Evolutionary conservation across 2,888 invertebrate genomes (phyloP).

Genomic region (Callinectes sapidus): DNA sequence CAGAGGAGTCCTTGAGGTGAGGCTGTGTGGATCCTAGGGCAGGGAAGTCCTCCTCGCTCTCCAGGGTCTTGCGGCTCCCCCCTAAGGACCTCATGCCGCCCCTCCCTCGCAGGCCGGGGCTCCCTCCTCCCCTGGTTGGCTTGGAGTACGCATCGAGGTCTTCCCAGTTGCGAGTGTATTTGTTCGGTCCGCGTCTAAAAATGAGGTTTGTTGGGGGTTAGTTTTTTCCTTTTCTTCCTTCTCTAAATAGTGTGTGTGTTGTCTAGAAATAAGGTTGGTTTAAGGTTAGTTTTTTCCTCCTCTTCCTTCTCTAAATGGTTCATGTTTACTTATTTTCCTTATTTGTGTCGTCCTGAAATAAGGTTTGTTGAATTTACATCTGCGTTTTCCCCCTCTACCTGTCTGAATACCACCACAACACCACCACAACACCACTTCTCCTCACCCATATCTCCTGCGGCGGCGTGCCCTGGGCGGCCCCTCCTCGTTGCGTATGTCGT

Average conservation of each 20-base stretch:
- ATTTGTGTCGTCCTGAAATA: too few relatives aligned
- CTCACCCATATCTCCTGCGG: conserved; percentile 89
- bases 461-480: conserved; percentile 89
- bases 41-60: conserved; percentile 73
- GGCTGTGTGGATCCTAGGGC: conserved; percentile 31
- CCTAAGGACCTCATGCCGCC: conserved; percentile 70
- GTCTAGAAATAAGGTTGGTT: too few relatives aligned
- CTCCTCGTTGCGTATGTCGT: conserved; percentile 95
- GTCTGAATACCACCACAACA: neutral
- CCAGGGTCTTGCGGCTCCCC: conserved; percentile 57
- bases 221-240: too few relatives aligned
- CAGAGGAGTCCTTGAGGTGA: neutral
- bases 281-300: too few relatives aligned
- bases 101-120: conserved; percentile 59
- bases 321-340: too few relatives aligned
- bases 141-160: conserved; percentile 92
- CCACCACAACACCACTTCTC: neutral
- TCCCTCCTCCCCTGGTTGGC: conserved; percentile 74
- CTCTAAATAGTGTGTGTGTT: too few relatives aligned
- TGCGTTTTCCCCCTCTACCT: neutral
- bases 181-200: conserved; percentile 89
- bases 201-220: too few relatives aligned
- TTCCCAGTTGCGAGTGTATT: conserved; percentile 94
- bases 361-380: too few relatives aligned
- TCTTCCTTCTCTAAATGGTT: too few relatives aligned